Conservation (phyloP, 2,113 vertebrate genomes). For the Phyllostomus hastatus region DNA sequence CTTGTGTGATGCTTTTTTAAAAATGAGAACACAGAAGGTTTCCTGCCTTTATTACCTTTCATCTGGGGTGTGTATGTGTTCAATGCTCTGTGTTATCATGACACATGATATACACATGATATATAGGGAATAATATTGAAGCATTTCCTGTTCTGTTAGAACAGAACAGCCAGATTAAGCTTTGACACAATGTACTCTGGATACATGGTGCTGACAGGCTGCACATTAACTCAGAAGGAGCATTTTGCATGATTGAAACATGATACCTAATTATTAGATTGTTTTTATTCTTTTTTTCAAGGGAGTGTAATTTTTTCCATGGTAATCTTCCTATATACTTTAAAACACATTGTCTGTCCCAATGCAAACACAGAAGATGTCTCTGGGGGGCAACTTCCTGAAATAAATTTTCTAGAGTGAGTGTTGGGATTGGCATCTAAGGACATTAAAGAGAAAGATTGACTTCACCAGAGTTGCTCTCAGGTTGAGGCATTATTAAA, state of each 20-base stretch:
- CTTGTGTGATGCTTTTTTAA: not conserved
- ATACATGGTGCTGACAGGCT: not conserved
- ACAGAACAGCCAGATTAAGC: not conserved
- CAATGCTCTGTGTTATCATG: slow-evolving; percentile 40
- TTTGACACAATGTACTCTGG: slow-evolving; percentile 40
- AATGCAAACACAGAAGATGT: not conserved
- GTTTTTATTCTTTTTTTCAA: slow-evolving; percentile 30
- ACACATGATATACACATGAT: not conserved
- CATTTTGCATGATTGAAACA: not conserved
- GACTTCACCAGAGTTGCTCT: not conserved
- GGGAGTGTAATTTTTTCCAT: not conserved
- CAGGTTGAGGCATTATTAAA: not conserved
- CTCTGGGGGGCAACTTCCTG: not conserved
- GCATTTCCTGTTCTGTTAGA: slow-evolving; percentile 64
- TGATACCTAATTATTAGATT: not conserved
- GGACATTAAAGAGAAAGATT: not conserved
- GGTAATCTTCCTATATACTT: not conserved
- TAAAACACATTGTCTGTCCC: not conserved
- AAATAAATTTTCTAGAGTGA: not conserved
- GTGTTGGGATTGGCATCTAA: not conserved
- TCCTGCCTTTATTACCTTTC: not conserved
- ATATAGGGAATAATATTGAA: slow-evolving; percentile 25
- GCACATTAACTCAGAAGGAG: not conserved
- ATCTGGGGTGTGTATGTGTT: not conserved
- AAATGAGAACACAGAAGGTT: slow-evolving; percentile 39